phyloP scores from a whole-genome alignment of 2,797 vertebrate species.

The Borostomias antarcticus region DNA sequence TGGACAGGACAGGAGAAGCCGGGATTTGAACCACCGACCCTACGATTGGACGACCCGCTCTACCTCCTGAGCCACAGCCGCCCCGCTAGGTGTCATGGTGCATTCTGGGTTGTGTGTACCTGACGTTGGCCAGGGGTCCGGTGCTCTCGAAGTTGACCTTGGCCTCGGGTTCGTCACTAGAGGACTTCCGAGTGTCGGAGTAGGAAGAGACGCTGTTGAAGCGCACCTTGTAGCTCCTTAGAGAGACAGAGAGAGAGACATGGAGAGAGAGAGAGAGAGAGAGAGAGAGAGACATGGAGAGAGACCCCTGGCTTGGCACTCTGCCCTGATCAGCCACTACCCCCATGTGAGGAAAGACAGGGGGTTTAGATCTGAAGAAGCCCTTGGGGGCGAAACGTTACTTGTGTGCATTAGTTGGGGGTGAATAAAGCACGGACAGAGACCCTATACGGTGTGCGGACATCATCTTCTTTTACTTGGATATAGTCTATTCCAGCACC shows the following conservation, averaged over 20 bases:
- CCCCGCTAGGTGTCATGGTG: not conserved
- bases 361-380: too few relatives aligned
- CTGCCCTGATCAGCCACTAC: too few relatives aligned
- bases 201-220: slow-evolving; percentile 98
- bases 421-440: too few relatives aligned
- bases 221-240: slow-evolving; percentile 96
- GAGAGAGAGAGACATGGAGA: not conserved
- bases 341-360: too few relatives aligned
- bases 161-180: slow-evolving; percentile 86
- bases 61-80: too few relatives aligned
- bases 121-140: slow-evolving; percentile 93
- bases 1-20: too few relatives aligned
- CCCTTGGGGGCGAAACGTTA: too few relatives aligned
- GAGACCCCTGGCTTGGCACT: too few relatives aligned
- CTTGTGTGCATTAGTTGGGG: too few relatives aligned
- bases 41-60: too few relatives aligned
- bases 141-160: slow-evolving; percentile 94
- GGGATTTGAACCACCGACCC: too few relatives aligned
- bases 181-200: slow-evolving; percentile 91
- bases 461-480: too few relatives aligned
- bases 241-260: not conserved
- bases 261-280: not conserved
- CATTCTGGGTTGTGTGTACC: slow-evolving; percentile 68
- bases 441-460: not conserved
- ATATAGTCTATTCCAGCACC: not conserved